Percentiles rank a stretch among this genome's conserved stretches.
Conservation (phyloP, 2,113 vertebrate species). For the Lagenorhynchus albirostris region DNA sequence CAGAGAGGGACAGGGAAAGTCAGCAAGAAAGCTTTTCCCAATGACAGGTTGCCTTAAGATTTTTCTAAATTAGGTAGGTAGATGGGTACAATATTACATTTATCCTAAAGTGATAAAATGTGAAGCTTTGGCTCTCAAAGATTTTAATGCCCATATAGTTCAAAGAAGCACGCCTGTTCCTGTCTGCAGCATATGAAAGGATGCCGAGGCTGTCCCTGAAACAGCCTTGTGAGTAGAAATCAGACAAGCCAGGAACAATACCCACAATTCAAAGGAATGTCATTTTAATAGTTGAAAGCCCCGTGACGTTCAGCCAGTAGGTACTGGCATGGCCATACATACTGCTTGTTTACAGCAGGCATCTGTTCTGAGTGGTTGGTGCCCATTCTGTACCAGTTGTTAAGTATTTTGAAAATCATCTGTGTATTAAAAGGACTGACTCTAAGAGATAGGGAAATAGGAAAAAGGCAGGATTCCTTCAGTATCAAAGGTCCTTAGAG, state of each 20-base stretch:
- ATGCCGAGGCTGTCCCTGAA: not conserved
- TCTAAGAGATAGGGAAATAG: not conserved
- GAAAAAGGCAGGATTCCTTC: not conserved
- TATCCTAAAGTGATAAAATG: not conserved
- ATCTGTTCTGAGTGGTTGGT: not conserved
- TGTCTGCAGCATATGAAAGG: not conserved
- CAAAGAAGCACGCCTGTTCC: not conserved
- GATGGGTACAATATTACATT: not conserved
- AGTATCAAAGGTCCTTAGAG: not conserved
- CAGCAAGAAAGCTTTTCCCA: not conserved
- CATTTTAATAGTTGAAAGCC: not conserved
- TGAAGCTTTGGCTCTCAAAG: constrained; percentile 6
- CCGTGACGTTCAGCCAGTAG: fast-evolving
- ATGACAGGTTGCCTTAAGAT: not conserved
- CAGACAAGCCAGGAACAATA: not conserved
- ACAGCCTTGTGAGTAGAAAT: not conserved
- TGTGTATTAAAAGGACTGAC: constrained; percentile 1
- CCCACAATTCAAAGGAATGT: not conserved
- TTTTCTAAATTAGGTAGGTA: not conserved
- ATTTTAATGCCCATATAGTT: constrained; percentile 35
- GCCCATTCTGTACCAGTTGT: not conserved
- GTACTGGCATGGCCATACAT: not conserved
- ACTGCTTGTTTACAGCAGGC: not conserved
- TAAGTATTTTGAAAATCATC: constrained; percentile 50
- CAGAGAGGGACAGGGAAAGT: not conserved